These are phyloP conservation scores for Lasiommata megera DNA, from an alignment of 2,888 invertebrate genomes.

Conservation along the genomic window DNA sequence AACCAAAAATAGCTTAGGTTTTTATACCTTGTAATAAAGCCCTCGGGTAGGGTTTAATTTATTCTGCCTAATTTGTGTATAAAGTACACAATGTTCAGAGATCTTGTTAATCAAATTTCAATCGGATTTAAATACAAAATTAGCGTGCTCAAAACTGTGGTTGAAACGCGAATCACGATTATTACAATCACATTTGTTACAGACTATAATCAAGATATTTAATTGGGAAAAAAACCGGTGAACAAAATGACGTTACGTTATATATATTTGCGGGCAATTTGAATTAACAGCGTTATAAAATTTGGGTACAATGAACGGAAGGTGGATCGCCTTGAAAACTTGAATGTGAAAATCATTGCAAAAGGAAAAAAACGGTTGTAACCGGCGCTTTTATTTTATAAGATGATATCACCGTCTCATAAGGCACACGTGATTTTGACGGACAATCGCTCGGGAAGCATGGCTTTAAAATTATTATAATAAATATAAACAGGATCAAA, in stretches of 20 bases:
- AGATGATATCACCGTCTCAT: conserved; percentile 26
- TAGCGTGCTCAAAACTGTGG: not conserved
- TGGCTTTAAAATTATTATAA: not conserved
- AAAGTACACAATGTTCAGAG: not conserved
- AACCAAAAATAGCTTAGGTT: too few relatives aligned
- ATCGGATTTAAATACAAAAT: not conserved
- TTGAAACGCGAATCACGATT: not conserved
- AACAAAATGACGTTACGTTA: conserved; percentile 21
- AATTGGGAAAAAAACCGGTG: conserved; percentile 21
- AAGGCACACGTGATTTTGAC: conserved; percentile 15
- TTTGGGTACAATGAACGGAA: conserved; percentile 70
- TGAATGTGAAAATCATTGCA: conserved; percentile 46
- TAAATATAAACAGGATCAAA: conserved; percentile 23
- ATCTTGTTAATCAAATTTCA: not conserved
- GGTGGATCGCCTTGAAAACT: conserved; percentile 68
- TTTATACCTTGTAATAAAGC: not conserved
- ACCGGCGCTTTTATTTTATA: conserved; percentile 24
- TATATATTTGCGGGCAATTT: conserved; percentile 42
- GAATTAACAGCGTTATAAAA: conserved; percentile 44
- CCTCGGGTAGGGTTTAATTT: not conserved
- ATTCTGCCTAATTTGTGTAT: not conserved
- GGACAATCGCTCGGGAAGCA: conserved; percentile 11
- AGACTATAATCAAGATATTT: conserved; percentile 15
- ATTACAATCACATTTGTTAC: conserved; percentile 30
- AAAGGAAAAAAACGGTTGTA: conserved; percentile 23